Conservation (phyloP, 1,140 invertebrate genomes). For the Gryon sp. region DNA sequence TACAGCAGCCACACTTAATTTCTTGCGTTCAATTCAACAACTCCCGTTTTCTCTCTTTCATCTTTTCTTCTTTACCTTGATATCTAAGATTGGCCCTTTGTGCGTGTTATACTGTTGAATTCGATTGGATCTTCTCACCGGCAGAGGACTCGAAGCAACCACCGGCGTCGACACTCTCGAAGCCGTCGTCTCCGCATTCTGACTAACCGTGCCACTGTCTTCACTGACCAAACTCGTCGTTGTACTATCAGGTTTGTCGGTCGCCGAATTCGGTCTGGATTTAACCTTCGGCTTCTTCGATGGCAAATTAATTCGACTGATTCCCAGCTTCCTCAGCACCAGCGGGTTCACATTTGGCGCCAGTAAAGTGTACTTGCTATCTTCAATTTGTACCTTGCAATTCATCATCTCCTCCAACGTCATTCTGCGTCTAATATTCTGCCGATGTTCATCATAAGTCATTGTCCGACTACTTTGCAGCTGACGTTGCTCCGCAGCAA, state of each 20-base stretch:
- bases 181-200: neutral
- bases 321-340: conserved; percentile 59
- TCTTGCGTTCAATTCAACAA: neutral
- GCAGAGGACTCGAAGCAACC: neutral
- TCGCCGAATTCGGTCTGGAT: conserved; percentile 20
- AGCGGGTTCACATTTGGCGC: conserved; percentile 44
- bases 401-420: conserved; percentile 59
- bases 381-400: conserved; percentile 69
- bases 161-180: neutral
- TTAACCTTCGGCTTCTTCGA: neutral
- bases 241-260: conserved; percentile 9
- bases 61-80: conserved; percentile 73
- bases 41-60: too few relatives aligned
- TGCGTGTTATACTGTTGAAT: conserved; percentile 70
- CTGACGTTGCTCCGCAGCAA: neutral
- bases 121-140: conserved; percentile 37
- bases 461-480: conserved; percentile 36
- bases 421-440: conserved; percentile 29
- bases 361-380: conserved; percentile 69
- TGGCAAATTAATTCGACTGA: conserved; percentile 47
- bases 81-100: conserved; percentile 77
- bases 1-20: conserved; percentile 18
- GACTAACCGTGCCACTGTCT: neutral
- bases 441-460: conserved; percentile 31
- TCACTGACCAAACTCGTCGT: neutral